Percentiles rank a stretch among this genome's conserved stretches.
Evolutionary conservation across 2,888 invertebrate species (phyloP).

Genomic region (Ceraclea dissimilis): DNA sequence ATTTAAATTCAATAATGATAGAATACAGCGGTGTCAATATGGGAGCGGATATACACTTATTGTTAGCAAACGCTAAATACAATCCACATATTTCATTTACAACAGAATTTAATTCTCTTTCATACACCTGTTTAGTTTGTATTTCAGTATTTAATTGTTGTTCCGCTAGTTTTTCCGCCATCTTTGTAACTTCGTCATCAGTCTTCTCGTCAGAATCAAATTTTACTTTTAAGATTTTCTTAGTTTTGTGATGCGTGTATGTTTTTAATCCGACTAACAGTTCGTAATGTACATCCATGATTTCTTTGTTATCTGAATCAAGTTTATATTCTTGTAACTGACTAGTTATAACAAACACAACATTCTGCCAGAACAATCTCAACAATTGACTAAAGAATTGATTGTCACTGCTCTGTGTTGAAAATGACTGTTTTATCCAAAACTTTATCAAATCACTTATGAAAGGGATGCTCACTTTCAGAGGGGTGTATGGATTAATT

Average conservation of each 20-base stretch:
- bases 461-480: slow-evolving; percentile 31
- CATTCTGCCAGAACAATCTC: slow-evolving; percentile 40
- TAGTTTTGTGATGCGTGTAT: slow-evolving; percentile 30
- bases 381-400: slow-evolving; percentile 33
- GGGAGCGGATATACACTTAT: slow-evolving; percentile 35
- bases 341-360: slow-evolving; percentile 29
- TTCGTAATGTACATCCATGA: slow-evolving; percentile 37
- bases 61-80: slow-evolving; percentile 50
- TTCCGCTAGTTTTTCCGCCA: neutral
- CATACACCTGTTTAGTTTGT: slow-evolving; percentile 30
- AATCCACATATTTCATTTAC: slow-evolving; percentile 42
- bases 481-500: slow-evolving; percentile 28
- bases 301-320: slow-evolving; percentile 34
- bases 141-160: slow-evolving; percentile 1
- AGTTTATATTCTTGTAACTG: slow-evolving; percentile 38
- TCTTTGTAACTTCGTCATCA: slow-evolving; percentile 28
- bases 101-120: slow-evolving; percentile 39
- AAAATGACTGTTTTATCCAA: slow-evolving; percentile 36
- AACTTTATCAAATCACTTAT: slow-evolving; percentile 34
- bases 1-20: slow-evolving; percentile 51
- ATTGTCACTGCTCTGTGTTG: slow-evolving; percentile 24
- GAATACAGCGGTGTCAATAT: slow-evolving; percentile 47
- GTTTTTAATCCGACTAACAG: slow-evolving; percentile 34
- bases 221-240: slow-evolving; percentile 39
- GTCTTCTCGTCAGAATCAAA: slow-evolving; percentile 37